Percentiles rank a stretch among this genome's conserved stretches.
These are phyloP conservation scores for Megalonaias nervosa DNA, from an alignment of 1,140 invertebrate genomes.

Conservation along the genomic window DNA sequence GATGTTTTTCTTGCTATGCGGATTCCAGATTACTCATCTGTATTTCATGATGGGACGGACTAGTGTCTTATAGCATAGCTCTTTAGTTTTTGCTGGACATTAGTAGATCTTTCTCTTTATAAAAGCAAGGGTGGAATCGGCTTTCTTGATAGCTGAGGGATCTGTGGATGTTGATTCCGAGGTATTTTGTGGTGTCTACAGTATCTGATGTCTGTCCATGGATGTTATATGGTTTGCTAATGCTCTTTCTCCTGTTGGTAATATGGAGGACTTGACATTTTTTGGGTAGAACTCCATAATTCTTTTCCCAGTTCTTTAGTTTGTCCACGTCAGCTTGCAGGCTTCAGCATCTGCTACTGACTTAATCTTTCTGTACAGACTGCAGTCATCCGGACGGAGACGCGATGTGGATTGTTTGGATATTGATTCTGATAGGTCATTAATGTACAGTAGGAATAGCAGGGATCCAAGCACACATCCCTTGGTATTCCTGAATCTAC, in stretches of 20 bases:
- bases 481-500: no score
- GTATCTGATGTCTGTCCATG: conserved; percentile 23
- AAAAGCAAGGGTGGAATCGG: conserved; percentile 1
- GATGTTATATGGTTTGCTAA: conserved; percentile 12
- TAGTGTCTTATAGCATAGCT: conserved; percentile 9
- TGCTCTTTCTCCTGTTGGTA: conserved; percentile 25
- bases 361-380: not conserved
- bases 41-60: not conserved
- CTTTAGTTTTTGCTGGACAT: not conserved
- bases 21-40: conserved; percentile 3
- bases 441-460: not conserved
- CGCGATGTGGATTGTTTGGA: not conserved
- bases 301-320: conserved; percentile 23
- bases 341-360: not conserved
- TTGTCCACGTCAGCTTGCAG: conserved; percentile 24
- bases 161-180: conserved; percentile 8
- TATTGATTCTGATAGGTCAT: not conserved
- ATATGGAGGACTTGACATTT: conserved; percentile 30
- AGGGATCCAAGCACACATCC: no score
- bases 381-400: not conserved
- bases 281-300: conserved; percentile 27
- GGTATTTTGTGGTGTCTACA: no score
- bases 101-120: no score
- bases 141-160: conserved; percentile 17
- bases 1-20: not conserved